Conservation (phyloP, 2,113 vertebrate genomes). For the Gulo gulo region DNA sequence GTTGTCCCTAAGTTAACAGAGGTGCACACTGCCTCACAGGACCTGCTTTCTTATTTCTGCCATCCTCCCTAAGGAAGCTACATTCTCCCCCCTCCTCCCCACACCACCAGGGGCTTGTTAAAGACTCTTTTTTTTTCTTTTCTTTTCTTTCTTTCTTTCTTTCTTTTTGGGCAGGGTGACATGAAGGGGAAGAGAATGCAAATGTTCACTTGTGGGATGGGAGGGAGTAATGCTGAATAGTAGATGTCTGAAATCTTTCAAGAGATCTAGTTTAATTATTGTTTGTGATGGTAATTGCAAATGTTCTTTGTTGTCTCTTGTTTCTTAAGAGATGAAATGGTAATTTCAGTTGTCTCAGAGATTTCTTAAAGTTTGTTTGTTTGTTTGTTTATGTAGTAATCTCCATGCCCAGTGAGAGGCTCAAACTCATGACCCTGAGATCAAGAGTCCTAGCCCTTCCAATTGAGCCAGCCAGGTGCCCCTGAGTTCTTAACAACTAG, state of each 20-base stretch:
- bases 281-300: neutral
- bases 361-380: neutral
- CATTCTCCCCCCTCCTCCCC: rapidly evolving
- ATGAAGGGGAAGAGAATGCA: neutral
- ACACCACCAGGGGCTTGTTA: neutral
- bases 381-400: neutral
- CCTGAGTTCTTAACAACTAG: neutral
- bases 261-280: neutral
- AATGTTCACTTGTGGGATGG: neutral
- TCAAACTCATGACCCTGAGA: neutral
- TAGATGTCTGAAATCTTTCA: neutral
- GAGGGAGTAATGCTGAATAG: neutral
- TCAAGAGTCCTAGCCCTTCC: neutral
- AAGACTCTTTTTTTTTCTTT: neutral
- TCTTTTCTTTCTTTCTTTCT: neutral
- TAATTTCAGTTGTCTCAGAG: neutral
- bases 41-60: neutral
- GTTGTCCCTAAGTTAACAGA: neutral
- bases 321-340: neutral
- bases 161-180: neutral
- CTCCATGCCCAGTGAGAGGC: neutral
- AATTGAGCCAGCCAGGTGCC: neutral
- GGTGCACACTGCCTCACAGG: neutral
- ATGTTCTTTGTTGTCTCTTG: neutral
- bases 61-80: neutral